Evolutionary conservation across 2,113 vertebrate genomes (phyloP).

Genomic region (Siniperca chuatsi): DNA sequence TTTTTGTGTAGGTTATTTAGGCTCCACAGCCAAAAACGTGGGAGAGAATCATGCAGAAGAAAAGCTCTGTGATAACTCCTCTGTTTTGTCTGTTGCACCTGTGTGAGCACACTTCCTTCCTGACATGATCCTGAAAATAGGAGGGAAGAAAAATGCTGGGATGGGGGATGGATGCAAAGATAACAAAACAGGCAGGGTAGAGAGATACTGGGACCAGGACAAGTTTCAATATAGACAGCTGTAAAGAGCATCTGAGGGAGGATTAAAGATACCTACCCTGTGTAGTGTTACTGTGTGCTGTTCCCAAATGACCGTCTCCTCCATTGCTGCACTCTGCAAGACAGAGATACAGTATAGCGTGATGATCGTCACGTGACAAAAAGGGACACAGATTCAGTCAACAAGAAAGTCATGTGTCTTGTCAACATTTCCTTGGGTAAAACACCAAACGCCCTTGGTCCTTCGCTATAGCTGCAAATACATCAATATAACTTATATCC

Average conservation of each 20-base stretch:
- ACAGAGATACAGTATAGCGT: constrained; percentile 45
- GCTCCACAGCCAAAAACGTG: neutral
- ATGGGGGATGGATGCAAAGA: constrained; percentile 15
- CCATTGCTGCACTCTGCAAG: constrained; percentile 95
- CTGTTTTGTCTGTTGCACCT: constrained; percentile 29
- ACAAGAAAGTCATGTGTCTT: neutral
- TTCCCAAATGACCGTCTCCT: constrained; percentile 99
- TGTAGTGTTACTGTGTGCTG: constrained; percentile 99
- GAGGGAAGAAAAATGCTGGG: constrained; percentile 9
- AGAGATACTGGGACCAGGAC: neutral
- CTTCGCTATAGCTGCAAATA: neutral
- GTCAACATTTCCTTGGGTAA: neutral
- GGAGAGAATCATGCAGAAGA: constrained; percentile 11
- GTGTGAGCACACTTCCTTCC: constrained; percentile 19
- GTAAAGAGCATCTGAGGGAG: constrained; percentile 48
- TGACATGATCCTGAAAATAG: constrained; percentile 22
- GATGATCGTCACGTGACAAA: constrained; percentile 6
- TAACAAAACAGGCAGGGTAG: neutral
- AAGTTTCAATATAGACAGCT: constrained; percentile 53
- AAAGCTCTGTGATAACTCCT: constrained; percentile 8
- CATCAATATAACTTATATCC: neutral
- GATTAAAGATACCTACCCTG: constrained; percentile 89
- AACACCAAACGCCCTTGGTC: neutral
- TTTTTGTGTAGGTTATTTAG: neutral
- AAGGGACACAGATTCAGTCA: neutral